Base-by-base conservation (phyloP, 2,113 vertebrate genomes). In the Abramis brama region DNA sequence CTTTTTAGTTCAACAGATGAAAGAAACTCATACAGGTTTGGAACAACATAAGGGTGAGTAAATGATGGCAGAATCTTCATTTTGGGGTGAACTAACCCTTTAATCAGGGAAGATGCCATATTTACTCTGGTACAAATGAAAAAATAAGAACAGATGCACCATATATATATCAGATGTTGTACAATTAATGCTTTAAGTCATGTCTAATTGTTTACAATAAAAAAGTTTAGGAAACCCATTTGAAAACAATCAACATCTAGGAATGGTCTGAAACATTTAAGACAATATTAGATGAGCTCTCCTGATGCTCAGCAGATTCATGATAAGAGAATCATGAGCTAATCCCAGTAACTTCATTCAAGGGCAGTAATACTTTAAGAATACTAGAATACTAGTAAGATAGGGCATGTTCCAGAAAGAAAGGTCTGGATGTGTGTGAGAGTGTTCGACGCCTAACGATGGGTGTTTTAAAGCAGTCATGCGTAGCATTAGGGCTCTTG, bases 391-490 rank as follows among this genome's bases (percentile, higher is more conserved):
- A 43, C 43, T 43, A 43, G 57, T 81, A 77, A 79, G 84, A 75
- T 25, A 59, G 25, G 68, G 52, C 70, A 59, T 84, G 59, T 64
- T 39, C 59, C 36, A 62, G 71, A 17, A 45, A 39, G 10, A 59
- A 59, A 59, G 21, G 77, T 81, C 52, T 25, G 39, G 25, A 64
- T 76, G 52, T 80, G 57, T 70, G 78, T 59, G 77, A 33, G 23
- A 23, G 59, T 55, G 9, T 80, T 43, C 6, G 36, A 71, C 3
- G 52, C 43, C 4, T 12, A n/a, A 27, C 21, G 27, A 25, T 43
- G 68, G 19, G 83, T 59, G 59, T 84, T 87, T 89, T 59, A 87
- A 82, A 82, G 39, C 79, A 81, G 55, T 5, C 23, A 79, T 82
- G 85, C 19, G 19, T 55, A 82, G 19, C 33, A 71, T 81, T 77